Base-by-base conservation (phyloP, 2,797 vertebrate species). In the Agapornis canus region DNA sequence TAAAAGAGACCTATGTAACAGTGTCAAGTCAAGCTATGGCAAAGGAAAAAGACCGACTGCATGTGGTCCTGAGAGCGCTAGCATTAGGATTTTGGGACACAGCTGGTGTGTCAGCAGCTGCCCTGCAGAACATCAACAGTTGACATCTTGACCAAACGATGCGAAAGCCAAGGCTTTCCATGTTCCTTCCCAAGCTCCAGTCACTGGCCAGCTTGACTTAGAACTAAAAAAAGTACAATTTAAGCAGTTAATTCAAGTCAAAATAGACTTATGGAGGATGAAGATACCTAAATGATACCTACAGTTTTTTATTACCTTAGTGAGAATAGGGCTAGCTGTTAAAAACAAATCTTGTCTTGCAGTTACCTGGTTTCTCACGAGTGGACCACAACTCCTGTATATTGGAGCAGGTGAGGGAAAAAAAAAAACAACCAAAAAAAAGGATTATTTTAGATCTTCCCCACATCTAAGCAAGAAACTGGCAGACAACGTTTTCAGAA, bases 11-110 rank as follows among this genome's bases (percentile, higher is more conserved):
- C 40, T 15, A 23, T 7, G 9, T 8, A 25, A 78, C 4, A 76
- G 65, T 1, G 3, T 13, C 39, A 31, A 56, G 19, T 16, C 43
- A 66, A 76, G 21, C 26, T 13, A 7, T 2, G 9, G 26, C 1
- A 0, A 32, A 2, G 2, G 31, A 23, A 7, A 9, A 77, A 29
- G 22, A 51, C 12, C 51, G 23, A 45, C 42, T 27, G 27, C 39
- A 2, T 2, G 4, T 2, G 5, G 35, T 2, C 51, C 78, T 6
- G 5, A 56, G 10, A 29, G 14, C 6, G 16, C 9, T 54, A 64
- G 31, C 31, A 21, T 13, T 8, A 51, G 14, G 61, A 9, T 75
- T 31, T 10, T 39, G 13, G 20, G 61, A 66, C 59, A 39, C 31
- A 76, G 45, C 23, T 29, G 14, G 26, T 9, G 6, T 19, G 4